Base-by-base conservation (phyloP, 2,113 vertebrate genomes). In the Eulemur rufifrons region DNA sequence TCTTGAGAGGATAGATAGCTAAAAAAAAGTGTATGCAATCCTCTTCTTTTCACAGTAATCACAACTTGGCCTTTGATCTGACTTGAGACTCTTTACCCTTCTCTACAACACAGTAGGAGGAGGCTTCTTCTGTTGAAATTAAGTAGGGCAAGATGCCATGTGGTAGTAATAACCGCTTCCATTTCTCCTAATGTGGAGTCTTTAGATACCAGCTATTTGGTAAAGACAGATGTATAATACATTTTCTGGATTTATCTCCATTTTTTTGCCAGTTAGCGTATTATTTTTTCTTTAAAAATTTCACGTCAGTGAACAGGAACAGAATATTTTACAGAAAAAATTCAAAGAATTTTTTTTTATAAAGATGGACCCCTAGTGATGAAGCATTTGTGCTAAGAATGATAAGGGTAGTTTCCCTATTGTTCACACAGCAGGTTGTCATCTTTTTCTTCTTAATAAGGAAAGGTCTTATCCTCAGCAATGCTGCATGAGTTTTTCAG, bases 261-360 rank as follows among this genome's bases (percentile, higher is more conserved):
- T 96, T 97, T 97, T 97, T 76, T 96, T 94, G 78, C 37, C 91
- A 96, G 66, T 96, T 95, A 98, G 89, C 73, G 45, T 50, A 90
- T 66, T 50, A 86, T 86, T 73, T 91, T 90, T 93, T 85, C 61
- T 85, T 92, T 95, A 77, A 97, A 84, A 86, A 34, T 98, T 87
- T 92, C 42, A 66, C 87, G 21, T 97, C 93, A 97, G n/a, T 96
- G 82, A 96, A 91, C 50, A 97, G 76, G 32, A 96, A 91, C 52
- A 94, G 59, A 61, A 27, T 94, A 97, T 93, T 59, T 94, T 98
- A 81, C 63, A 96, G 39, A 52, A 97, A 80, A 42, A 50, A 95
- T 86, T 83, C 85, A 97, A 96, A 98, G 88, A 1, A 1, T 18
- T 94, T 27, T 89, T 89, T 90, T 88, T 95, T 74, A 77, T 95